Evolutionary conservation across 2,113 vertebrate genomes (phyloP), one percentile per base, ranked within the genome.

Genomic region (Onychostoma macrolepis): DNA sequence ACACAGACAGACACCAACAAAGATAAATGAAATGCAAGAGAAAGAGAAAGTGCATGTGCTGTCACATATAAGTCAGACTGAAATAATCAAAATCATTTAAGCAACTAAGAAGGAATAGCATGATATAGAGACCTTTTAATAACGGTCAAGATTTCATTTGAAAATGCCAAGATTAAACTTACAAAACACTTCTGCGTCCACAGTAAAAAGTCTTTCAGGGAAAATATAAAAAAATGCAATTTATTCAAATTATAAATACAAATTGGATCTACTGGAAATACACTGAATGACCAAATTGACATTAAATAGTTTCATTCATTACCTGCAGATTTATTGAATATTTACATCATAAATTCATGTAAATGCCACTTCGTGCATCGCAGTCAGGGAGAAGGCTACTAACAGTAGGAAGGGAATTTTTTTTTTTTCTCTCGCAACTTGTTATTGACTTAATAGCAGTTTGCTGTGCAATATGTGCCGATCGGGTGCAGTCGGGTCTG

Each of bases 1-100:
- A 69, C 36, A 85, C 38, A 86, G 63, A 36, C 80, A 72, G 56
- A 45, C 45, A 78, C 7, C n/a, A 72, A 48, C 50, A 67, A 28
- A 50, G 63, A 87, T 41, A 13, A 21, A 77, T 53, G 26, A 84
- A 36, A 56, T 13, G 75, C 15, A n/a, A 15, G 15, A 21, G 2
- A n/a, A 17, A 2, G 17, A 45, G 77, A 43, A 13, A 3, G 21
- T 56, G 48, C 69, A 53, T 69, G 21, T 24, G 71, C 79, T 65
- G 2, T 19, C 50, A 43, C 50, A 43, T 43, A 65, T n/a, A 17
- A 81, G 13, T 65, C 1, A 0, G 24, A 33, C 17, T 48, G 43
- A 74, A n/a, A 43, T 38, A 30, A 30, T 24, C 45, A 53, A 78
- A 53, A 33, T 53, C 26, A 79, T 79, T 38, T 12, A 79, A 79